Evolutionary conservation across 2,113 vertebrate species (phyloP).

Genomic region (Syngnathus typhle): DNA sequence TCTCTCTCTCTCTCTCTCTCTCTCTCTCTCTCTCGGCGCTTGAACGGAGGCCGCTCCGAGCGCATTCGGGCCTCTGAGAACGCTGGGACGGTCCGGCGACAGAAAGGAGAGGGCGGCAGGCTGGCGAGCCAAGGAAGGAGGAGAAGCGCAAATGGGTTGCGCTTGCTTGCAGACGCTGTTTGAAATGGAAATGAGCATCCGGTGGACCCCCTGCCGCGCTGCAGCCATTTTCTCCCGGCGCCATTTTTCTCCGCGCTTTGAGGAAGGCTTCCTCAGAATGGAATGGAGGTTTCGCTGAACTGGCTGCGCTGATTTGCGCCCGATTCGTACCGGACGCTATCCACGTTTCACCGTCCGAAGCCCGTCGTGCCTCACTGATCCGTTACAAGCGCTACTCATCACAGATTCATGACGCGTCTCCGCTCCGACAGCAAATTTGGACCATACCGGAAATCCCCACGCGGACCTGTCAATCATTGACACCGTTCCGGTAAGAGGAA

Average conservation of each 20-base stretch:
- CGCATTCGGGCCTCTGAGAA: slow-evolving; percentile 36
- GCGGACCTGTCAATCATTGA: neutral
- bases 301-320: slow-evolving; percentile 12
- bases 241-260: slow-evolving; percentile 31
- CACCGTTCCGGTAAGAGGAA: neutral
- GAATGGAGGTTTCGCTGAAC: too few species aligned
- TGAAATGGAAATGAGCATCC: slow-evolving; percentile 71
- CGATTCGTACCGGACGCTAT: slow-evolving; percentile 6
- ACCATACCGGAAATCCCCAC: neutral
- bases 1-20: too few species aligned
- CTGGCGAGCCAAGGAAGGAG: slow-evolving; percentile 56
- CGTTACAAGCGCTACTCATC: neutral
- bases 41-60: slow-evolving; percentile 16
- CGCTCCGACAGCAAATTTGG: neutral
- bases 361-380: too few species aligned
- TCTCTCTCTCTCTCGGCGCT: too few species aligned
- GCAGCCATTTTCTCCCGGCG: slow-evolving; percentile 41
- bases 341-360: too few species aligned
- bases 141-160: slow-evolving; percentile 63
- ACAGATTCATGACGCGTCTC: neutral
- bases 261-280: too few species aligned
- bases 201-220: slow-evolving; percentile 59
- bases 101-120: slow-evolving; percentile 39
- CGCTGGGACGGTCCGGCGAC: too few species aligned
- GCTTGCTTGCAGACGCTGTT: slow-evolving; percentile 68